Base-by-base conservation (phyloP, 2,113 vertebrate species). In the Raja brachyura region DNA sequence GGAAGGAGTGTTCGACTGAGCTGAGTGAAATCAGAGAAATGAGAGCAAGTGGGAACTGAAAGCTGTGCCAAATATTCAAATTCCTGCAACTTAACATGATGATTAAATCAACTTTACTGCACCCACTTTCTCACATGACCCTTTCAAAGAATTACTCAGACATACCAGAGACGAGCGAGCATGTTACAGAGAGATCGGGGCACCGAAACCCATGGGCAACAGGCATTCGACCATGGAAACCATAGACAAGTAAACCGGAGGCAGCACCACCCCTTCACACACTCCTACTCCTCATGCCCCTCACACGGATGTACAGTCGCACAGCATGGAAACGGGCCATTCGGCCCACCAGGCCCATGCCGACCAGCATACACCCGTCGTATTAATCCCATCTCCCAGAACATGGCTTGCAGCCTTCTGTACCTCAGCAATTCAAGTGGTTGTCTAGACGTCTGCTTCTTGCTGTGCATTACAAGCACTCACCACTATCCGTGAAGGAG, bases 111-210 rank as follows among this genome's bases (percentile, higher is more conserved):
- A 92, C 66, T 48, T 86, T 25, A 92, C 8, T 92, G 88, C 66
- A 92, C n/a, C 31, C 63, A 92, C 88, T 11, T 68, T 92, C 66
- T 92, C 66, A 92, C 88, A 92, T 92, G 66, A 92, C 68, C 18
- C 88, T 92, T 22, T 31, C 86, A 39, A 70, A 92, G 68, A 73
- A 20, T 11, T 48, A 92, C 66, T 25, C 88, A 92, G 20, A 33
- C 88, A 70, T 66, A 11, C 68, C 88, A 39, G 66, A 92, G 33
- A 70, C 33, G 5, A 48, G 66, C 18, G 1, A 70, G 33, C 31
- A 22, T 48, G 33, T 68, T 70, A 68, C 86, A 70, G 63, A 70
- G 63, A 70, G n/a, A 25, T 39, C 6, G 5, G 18, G 5, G 56
- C 10, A 10, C 54, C 56, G 20, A 48, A 9, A 83, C 10, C 28